Evolutionary conservation across 2,888 invertebrate genomes (phyloP), one percentile per base, ranked within the genome.

Genomic region (Allygus modestus): DNA sequence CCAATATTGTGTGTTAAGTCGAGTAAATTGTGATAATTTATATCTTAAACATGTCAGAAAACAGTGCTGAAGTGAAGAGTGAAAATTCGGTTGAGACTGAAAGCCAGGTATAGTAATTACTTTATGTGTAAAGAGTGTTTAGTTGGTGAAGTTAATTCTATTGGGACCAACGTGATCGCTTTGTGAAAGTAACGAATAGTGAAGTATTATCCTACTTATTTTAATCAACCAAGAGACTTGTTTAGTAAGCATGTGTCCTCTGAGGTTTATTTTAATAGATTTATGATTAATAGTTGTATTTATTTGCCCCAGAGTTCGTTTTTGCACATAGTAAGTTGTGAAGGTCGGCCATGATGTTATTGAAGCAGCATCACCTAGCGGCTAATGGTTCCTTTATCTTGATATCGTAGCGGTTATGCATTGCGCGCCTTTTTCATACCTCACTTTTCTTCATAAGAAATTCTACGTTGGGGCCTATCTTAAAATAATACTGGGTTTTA

Each of bases 81-180:
- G 87, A 87, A 84, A 87, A 86, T 84, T 87, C 87, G 23, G 86
- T 86, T 51, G 86, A 86, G 20, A 77, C 71, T 37, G 84, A 82
- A 17, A 77, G 28, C 41, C 81, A 85, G 85, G 85, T 85, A 85
- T 51, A 20, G 28, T 23, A 23, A 12, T 54, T 46, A 37, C 37
- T 61, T 51, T 26, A 43, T 20, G 37, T 41, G 1, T 26, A 73
- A 28, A 15, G 23, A 43, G 77, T 46, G 46, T 46, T 46, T 15
- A 46, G 23, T 26, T 9, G 5, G 51, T 46, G 28, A 28, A 77
- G 17, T 77, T 23, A 77, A 17, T 46, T 77, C 41, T 26, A 5
- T 26, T 5, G 46, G n/a, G 28, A 31, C 75, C 71, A 84, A 84
- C 84, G 84, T 84, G 84, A 84, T 84, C 51, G 65, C 69, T 23